Evolutionary conservation across 2,113 vertebrate species (phyloP).

Genomic region (Nothobranchius furzeri): DNA sequence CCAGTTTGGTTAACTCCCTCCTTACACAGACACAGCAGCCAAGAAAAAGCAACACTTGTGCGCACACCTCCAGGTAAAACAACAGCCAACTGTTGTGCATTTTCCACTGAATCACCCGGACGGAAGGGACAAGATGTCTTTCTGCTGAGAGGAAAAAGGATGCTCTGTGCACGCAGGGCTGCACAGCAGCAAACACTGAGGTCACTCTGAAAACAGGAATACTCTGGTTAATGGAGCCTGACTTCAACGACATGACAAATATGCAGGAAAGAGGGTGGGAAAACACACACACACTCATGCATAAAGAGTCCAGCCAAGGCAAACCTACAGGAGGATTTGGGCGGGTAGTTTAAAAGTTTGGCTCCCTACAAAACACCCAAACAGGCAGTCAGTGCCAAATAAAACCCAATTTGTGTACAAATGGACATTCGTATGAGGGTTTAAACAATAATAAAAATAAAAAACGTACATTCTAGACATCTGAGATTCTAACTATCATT

Average conservation of each 20-base stretch:
- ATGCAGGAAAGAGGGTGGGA: slow-evolving; percentile 42
- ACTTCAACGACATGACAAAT: slow-evolving; percentile 48
- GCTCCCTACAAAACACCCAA: slow-evolving; percentile 28
- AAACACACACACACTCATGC: slow-evolving; percentile 26
- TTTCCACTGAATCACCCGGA: slow-evolving; percentile 59
- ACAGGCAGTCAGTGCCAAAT: slow-evolving; percentile 36
- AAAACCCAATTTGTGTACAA: slow-evolving; percentile 52
- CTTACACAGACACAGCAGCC: background rate
- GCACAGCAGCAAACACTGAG: slow-evolving; percentile 70
- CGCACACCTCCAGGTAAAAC: slow-evolving; percentile 2
- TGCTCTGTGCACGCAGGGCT: slow-evolving; percentile 59
- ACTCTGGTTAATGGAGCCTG: slow-evolving; percentile 55
- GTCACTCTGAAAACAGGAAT: slow-evolving; percentile 60
- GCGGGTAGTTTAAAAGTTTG: slow-evolving; percentile 66
- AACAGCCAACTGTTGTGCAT: slow-evolving; percentile 37
- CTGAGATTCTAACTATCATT: background rate
- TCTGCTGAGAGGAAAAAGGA: slow-evolving; percentile 62
- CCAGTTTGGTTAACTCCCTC: background rate
- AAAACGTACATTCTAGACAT: background rate
- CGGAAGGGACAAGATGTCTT: slow-evolving; percentile 51
- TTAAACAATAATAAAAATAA: background rate
- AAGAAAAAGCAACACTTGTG: background rate
- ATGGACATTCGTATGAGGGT: too few relatives aligned
- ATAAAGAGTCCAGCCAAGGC: slow-evolving; percentile 46
- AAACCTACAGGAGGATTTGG: slow-evolving; percentile 48